Evolutionary conservation across 2,797 vertebrate species (phyloP).

Genomic region (Bradypus variegatus): DNA sequence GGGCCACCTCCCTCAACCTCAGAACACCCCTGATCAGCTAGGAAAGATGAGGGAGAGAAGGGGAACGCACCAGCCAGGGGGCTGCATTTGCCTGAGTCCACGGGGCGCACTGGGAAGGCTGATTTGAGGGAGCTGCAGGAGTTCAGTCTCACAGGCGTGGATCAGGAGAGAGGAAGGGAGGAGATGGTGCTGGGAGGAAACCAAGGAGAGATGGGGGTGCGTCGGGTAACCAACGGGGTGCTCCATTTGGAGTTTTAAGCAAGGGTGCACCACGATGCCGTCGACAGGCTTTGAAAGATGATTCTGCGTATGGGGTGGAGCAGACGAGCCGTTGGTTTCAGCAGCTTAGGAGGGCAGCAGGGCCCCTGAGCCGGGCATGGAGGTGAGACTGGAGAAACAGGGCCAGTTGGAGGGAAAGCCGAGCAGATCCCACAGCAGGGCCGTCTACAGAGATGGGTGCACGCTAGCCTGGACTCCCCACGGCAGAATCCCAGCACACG

Average conservation of each 20-base stretch:
- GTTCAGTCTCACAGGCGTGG: neutral
- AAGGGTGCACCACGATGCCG: fast-evolving
- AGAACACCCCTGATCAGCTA: fast-evolving
- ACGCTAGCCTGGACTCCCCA: fast-evolving
- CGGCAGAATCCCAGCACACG: fast-evolving
- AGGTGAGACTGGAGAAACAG: neutral
- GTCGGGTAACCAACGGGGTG: no score
- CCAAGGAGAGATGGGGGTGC: no score
- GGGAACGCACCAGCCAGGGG: no score
- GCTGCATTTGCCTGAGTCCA: fast-evolving
- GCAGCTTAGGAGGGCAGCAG: neutral
- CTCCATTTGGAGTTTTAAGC: fast-evolving
- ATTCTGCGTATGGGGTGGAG: neutral
- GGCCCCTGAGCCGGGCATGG: fast-evolving
- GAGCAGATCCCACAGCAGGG: neutral
- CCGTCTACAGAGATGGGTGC: no score
- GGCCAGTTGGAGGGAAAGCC: fast-evolving
- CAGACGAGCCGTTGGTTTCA: fast-evolving
- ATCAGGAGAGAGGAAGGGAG: no score
- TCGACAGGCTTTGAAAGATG: neutral
- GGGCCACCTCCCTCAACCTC: neutral
- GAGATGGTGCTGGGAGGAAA: neutral
- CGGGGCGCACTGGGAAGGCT: fast-evolving
- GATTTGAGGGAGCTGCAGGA: neutral
- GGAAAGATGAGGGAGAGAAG: neutral